Conservation (phyloP, 2,113 vertebrate species). For the Chamaetylas fuelleborni region DNA sequence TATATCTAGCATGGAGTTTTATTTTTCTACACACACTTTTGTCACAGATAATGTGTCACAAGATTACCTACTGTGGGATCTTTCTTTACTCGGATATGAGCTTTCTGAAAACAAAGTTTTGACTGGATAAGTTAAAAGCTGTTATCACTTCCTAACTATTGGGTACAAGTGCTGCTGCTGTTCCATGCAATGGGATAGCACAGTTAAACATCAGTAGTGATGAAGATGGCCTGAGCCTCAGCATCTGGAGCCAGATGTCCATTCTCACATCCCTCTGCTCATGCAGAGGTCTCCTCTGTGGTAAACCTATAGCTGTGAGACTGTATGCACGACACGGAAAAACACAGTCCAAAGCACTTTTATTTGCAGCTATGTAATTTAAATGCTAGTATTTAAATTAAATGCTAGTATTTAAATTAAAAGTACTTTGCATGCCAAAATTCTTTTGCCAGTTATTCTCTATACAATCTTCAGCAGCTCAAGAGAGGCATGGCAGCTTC, state of each 20-base stretch:
- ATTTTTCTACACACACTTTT: not conserved
- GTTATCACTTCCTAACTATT: not conserved
- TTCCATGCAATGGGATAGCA: fast-evolving
- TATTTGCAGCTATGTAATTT: not conserved
- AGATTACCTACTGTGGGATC: not conserved
- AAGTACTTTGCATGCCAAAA: not conserved
- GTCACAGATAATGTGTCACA: not conserved
- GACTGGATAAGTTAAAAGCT: not conserved
- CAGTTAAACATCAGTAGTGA: not conserved
- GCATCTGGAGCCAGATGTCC: not conserved
- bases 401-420: not conserved
- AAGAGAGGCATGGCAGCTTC: not conserved
- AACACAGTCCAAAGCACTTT: not conserved
- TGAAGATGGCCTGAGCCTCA: not conserved
- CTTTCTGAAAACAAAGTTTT: not conserved
- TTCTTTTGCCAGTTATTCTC: not conserved
- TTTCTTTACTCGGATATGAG: not conserved
- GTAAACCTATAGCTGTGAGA: not conserved
- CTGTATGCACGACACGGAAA: not conserved
- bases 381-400: not conserved
- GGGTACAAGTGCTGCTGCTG: not conserved
- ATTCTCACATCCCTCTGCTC: not conserved
- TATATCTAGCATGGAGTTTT: not conserved
- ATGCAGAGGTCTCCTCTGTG: not conserved
- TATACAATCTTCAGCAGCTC: not conserved